phyloP scores from a whole-genome alignment of 53 echinoderm and acorn worm species.

The Patiria pectinifera region DNA sequence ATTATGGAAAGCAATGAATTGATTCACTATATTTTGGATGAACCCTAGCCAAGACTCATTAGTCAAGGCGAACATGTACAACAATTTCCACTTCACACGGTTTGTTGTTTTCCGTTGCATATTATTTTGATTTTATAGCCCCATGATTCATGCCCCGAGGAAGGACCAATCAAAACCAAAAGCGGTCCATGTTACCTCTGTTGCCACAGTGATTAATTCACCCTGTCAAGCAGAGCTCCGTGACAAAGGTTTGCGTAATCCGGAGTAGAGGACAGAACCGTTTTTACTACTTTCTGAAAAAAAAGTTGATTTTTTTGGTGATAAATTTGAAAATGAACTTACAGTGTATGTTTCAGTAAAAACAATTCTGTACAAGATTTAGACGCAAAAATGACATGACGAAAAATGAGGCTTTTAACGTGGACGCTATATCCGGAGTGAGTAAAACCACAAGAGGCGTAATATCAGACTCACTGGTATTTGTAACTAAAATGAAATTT shows the following conservation, averaged over 20 bases:
- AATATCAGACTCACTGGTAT: too few species aligned
- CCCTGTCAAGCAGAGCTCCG: background rate
- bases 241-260: background rate
- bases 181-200: background rate
- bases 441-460: too few species aligned
- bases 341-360: background rate
- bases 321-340: background rate
- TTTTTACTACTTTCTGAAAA: background rate
- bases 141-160: constrained; percentile 40
- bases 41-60: background rate
- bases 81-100: background rate
- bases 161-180: constrained; percentile 28
- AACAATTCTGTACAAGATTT: too few species aligned
- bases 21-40: background rate
- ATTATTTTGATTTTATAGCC: constrained; percentile 9
- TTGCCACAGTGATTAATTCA: constrained; percentile 14
- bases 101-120: constrained; percentile 42
- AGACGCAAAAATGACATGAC: too few species aligned
- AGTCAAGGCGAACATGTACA: background rate
- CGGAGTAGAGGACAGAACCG: background rate
- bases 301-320: background rate
- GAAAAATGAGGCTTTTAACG: too few species aligned
- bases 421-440: too few species aligned
- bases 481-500: too few species aligned
- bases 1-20: background rate